Percentiles rank a stretch among this genome's conserved stretches.
phyloP scores from a whole-genome alignment of 2,888 invertebrate genomes.

The Dorcus hopei region DNA sequence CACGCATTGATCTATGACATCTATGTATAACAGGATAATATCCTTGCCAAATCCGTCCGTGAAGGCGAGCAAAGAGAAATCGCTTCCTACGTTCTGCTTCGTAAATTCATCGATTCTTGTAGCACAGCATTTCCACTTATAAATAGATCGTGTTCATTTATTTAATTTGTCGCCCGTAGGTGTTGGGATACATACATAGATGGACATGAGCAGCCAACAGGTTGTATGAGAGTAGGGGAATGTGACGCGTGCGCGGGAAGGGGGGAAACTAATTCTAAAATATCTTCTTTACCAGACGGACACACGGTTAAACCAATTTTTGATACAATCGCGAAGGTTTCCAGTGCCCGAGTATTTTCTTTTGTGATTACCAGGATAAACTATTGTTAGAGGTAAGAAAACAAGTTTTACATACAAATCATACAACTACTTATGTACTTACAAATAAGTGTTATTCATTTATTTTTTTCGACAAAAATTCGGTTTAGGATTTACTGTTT shows the following conservation, averaged over 20 bases:
- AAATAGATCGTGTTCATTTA: no score
- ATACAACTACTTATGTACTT: background rate
- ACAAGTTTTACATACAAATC: background rate
- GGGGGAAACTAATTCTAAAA: slow-evolving; percentile 12
- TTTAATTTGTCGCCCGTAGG: slow-evolving; percentile 1
- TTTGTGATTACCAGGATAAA: slow-evolving; percentile 1
- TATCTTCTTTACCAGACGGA: slow-evolving; percentile 7
- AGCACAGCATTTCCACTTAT: no score
- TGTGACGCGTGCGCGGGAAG: slow-evolving; percentile 7
- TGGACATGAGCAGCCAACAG: slow-evolving; percentile 12
- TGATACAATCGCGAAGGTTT: slow-evolving; percentile 16
- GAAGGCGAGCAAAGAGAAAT: no score
- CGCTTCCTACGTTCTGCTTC: no score
- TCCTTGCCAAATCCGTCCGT: no score
- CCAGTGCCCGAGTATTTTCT: slow-evolving; percentile 14
- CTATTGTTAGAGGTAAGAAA: background rate
- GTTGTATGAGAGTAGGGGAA: slow-evolving; percentile 7
- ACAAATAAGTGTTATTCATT: background rate
- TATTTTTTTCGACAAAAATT: background rate
- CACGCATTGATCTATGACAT: no score
- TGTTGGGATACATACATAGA: slow-evolving; percentile 6
- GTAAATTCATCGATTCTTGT: no score
- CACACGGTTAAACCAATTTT: slow-evolving; percentile 13
- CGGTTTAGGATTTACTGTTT: no score
- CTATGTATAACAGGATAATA: no score